Percentiles rank a stretch among this genome's conserved stretches.
phyloP scores from a whole-genome alignment of 2,888 invertebrate species.

The Drosophila peninsularis region DNA sequence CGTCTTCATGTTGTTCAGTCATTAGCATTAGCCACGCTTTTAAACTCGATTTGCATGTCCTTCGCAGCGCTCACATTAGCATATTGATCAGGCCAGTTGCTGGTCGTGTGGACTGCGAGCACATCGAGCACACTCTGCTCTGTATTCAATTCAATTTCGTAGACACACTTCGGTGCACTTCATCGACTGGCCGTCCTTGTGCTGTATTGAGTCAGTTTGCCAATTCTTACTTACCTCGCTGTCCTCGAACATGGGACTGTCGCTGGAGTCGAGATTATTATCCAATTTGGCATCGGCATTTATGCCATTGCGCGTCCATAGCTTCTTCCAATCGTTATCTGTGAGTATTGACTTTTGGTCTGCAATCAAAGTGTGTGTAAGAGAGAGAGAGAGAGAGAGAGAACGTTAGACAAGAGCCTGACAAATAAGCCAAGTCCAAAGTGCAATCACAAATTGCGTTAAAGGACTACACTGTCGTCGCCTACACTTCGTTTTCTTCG shows the following conservation, averaged over 20 bases:
- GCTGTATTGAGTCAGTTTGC: conserved; percentile 1
- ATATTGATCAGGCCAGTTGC: conserved; percentile 43
- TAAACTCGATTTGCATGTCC: conserved; percentile 28
- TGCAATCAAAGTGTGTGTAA: conserved; percentile 60
- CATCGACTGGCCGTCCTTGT: conserved; percentile 27
- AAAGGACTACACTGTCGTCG: conserved; percentile 16
- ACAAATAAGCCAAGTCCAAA: conserved; percentile 29
- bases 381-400: not conserved
- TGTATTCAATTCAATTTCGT: conserved; percentile 59
- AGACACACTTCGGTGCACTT: conserved; percentile 27
- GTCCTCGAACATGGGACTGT: conserved; percentile 85
- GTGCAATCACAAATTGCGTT: conserved; percentile 56
- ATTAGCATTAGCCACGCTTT: conserved; percentile 47
- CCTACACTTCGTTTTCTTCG: not conserved
- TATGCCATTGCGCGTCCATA: conserved; percentile 85
- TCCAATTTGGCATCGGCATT: conserved; percentile 84
- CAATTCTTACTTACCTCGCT: conserved; percentile 83
- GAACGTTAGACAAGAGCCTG: conserved; percentile 37
- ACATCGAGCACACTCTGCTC: conserved; percentile 1
- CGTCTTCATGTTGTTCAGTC: conserved; percentile 52
- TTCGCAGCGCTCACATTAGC: conserved; percentile 44
- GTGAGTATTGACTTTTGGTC: conserved; percentile 85
- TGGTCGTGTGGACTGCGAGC: not conserved
- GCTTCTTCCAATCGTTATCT: conserved; percentile 85
- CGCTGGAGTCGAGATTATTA: conserved; percentile 84